phyloP scores from a whole-genome alignment of 2,113 vertebrate genomes.

The Colistium nudipinnis region DNA sequence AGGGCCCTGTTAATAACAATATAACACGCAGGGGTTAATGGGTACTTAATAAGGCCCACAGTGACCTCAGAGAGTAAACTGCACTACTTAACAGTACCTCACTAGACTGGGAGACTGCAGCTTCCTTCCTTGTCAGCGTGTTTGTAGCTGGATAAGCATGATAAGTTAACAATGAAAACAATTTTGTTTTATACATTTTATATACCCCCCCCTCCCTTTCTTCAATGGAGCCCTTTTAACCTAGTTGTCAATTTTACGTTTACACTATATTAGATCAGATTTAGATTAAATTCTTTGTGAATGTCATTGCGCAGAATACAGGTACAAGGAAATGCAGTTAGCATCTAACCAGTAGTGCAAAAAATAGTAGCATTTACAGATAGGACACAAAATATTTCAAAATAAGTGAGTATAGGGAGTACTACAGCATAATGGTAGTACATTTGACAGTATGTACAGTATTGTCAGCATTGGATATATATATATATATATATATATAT shows the following conservation, averaged over 20 bases:
- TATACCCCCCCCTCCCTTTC: not conserved
- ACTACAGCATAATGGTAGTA: no score
- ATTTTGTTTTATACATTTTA: not conserved
- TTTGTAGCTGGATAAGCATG: not conserved
- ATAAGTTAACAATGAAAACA: not conserved
- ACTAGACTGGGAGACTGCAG: not conserved
- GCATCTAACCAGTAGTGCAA: no score
- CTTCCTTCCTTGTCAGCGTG: not conserved
- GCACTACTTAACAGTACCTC: conserved; percentile 26
- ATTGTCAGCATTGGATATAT: no score
- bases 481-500: no score
- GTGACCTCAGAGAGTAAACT: conserved; percentile 46
- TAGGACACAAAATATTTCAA: no score
- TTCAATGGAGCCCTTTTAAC: not conserved
- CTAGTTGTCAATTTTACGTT: not conserved
- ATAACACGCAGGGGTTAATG: conserved; percentile 63
- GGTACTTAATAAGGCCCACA: conserved; percentile 62
- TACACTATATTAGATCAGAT: no score
- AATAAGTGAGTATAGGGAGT: no score
- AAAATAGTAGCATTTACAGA: no score
- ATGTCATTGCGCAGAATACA: no score
- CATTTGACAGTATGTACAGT: no score
- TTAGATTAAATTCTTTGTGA: no score
- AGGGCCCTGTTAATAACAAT: conserved; percentile 65
- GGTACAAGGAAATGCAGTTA: no score